Evolutionary conservation across 92 coral and sea anemone genomes (phyloP), one percentile per base, ranked within the genome.

Genomic region (Epizoanthus illoricatus): DNA sequence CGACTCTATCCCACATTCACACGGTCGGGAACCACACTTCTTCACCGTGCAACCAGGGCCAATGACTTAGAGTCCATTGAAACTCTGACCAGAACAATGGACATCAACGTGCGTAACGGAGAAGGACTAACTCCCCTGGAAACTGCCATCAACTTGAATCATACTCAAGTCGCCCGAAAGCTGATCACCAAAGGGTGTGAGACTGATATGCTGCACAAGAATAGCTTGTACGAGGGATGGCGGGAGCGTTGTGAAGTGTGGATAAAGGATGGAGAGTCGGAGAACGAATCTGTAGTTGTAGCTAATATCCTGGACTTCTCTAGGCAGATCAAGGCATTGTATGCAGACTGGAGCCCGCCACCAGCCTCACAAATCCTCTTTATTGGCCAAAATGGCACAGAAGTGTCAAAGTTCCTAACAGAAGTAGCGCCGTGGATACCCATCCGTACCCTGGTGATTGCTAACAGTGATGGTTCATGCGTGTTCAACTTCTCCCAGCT

Each of bases 331-430:
- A 82, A 86, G 57, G 81, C 87, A 40, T 88, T 91, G 83, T 93
- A 89, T 79, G 89, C 94, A 24, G 84, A 90, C 69, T 81, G 90
- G 63, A 81, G 79, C 2, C 90, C 86, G 33, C 94, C 94, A 24
- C 83, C 86, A 7, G 91, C 82, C 10, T 84, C 87, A 15, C 85
- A 84, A 52, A 75, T 93, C 47, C 85, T 91, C 69, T 56, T 93
- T 71, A 91, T 91, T 81, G 97, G 97, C 69, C 94, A 93, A 60
- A 84, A 86, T 21, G 92, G 92, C 39, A 84, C 91, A 40, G 97
- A 93, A 12, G 90, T 93, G 45, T 81, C 88, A 18, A 91, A 85
- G 66, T 93, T 93, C 70, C 81, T 93, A 80, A 89, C 63, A 62
- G 94, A 93, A 65, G 86, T 92, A 16, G 92, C 91, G 0, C 91